Percentiles rank a stretch among this genome's conserved stretches.
phyloP scores from a whole-genome alignment of 2,888 invertebrate genomes.

The Trachelus iudaicus region DNA sequence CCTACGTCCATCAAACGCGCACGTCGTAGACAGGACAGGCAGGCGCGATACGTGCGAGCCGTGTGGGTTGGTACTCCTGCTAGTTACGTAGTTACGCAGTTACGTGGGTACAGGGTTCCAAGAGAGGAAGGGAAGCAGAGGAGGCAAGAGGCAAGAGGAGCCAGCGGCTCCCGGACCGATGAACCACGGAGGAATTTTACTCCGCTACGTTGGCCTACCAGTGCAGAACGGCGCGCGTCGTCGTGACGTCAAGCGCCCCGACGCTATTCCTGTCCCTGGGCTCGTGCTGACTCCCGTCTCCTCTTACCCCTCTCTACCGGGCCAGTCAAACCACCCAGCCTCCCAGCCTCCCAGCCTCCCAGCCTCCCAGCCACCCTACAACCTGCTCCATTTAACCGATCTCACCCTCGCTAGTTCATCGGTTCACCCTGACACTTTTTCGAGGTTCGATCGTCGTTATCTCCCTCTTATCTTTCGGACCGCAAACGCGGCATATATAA shows the following conservation, averaged over 20 bases:
- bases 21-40: not conserved
- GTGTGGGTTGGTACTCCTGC: not conserved
- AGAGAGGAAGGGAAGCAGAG: not conserved
- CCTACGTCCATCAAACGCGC: not conserved
- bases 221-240: conserved; percentile 20
- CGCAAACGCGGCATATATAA: not conserved
- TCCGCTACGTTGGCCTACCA: conserved; percentile 14
- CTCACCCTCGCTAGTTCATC: not conserved
- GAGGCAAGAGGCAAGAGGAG: not conserved
- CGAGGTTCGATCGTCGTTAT: conserved; percentile 9
- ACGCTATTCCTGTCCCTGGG: conserved; percentile 39
- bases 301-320: not conserved
- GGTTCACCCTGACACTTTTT: conserved; percentile 1
- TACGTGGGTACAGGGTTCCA: not conserved
- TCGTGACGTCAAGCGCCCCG: conserved; percentile 43
- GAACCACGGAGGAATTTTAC: conserved; percentile 5
- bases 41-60: not conserved
- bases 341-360: not conserved
- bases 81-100: not conserved
- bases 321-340: not conserved
- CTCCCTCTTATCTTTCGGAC: not conserved
- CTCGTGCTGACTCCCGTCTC: not conserved
- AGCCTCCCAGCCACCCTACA: not conserved
- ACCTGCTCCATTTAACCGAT: not conserved
- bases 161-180: not conserved